Percentiles rank a stretch among this genome's conserved stretches.
Conservation (phyloP, 1,140 invertebrate species). For the Pseudomyrmex cubaensis region DNA sequence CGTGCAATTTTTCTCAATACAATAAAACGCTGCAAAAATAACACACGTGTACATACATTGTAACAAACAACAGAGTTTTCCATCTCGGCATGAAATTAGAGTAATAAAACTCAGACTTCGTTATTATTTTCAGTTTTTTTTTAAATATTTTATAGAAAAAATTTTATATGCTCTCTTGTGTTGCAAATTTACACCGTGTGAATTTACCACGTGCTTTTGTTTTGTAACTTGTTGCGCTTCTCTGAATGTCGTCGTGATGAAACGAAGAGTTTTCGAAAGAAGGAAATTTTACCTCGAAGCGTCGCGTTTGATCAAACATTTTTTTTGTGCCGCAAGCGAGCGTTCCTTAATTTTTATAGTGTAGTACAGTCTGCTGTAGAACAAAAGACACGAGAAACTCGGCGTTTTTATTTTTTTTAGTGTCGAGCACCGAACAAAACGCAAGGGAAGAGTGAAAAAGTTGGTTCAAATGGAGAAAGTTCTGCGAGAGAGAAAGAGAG, state of each 20-base stretch:
- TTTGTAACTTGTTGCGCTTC: too few relatives aligned
- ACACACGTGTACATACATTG: background rate
- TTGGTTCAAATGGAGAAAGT: conserved; percentile 32
- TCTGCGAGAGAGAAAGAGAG: background rate
- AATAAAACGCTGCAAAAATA: background rate
- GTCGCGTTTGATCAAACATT: background rate
- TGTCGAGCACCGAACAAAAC: background rate
- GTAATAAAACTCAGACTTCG: too few relatives aligned
- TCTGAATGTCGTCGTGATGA: background rate
- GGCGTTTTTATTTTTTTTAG: background rate
- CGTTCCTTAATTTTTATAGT: background rate
- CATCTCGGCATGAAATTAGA: too few relatives aligned
- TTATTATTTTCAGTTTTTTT: too few relatives aligned
- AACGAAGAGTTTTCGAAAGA: background rate
- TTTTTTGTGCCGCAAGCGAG: background rate
- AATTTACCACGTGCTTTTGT: too few relatives aligned
- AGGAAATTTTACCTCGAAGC: conserved; percentile 11
- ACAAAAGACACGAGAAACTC: background rate
- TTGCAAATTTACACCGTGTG: too few relatives aligned
- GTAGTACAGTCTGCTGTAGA: background rate
- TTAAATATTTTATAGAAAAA: too few relatives aligned
- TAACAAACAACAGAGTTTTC: background rate
- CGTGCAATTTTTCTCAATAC: conserved; percentile 7
- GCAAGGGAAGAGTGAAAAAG: conserved; percentile 19
- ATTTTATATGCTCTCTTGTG: background rate